Conservation (phyloP, 2,888 invertebrate genomes). For the Nowickia ferox region DNA sequence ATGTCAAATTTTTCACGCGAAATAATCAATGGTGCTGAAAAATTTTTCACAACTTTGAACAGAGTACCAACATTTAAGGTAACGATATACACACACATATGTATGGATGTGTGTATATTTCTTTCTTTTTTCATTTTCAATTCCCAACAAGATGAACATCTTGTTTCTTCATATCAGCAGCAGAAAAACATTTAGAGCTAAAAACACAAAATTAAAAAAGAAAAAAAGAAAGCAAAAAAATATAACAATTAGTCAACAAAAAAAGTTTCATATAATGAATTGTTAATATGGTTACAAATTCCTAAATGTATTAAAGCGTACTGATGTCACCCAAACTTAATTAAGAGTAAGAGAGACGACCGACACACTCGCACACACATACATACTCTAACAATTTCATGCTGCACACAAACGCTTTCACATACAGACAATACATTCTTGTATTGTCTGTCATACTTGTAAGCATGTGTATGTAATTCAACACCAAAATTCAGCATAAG, state of each 20-base stretch:
- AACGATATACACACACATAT: too few relatives aligned
- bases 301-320: conserved; percentile 56
- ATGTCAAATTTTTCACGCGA: too few relatives aligned
- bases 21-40: too few relatives aligned
- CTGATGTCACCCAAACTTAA: conserved; percentile 64
- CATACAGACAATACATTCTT: not conserved
- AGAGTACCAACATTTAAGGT: too few relatives aligned
- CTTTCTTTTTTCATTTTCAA: not conserved
- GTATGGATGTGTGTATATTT: too few relatives aligned
- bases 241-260: not conserved
- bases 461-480: not conserved
- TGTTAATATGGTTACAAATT: conserved; percentile 61
- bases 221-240: not conserved
- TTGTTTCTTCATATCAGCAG: not conserved
- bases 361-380: not conserved
- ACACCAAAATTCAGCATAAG: not conserved
- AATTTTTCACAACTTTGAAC: too few relatives aligned
- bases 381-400: not conserved
- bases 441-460: too few relatives aligned
- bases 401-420: not conserved
- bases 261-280: conserved; percentile 63
- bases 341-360: conserved; percentile 5
- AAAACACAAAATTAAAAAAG: conserved; percentile 7
- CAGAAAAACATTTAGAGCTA: not conserved
- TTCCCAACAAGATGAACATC: too few relatives aligned